These are phyloP conservation scores for Toxostoma redivivum DNA, from an alignment of 2,113 vertebrate species.

Conservation along the genomic window DNA sequence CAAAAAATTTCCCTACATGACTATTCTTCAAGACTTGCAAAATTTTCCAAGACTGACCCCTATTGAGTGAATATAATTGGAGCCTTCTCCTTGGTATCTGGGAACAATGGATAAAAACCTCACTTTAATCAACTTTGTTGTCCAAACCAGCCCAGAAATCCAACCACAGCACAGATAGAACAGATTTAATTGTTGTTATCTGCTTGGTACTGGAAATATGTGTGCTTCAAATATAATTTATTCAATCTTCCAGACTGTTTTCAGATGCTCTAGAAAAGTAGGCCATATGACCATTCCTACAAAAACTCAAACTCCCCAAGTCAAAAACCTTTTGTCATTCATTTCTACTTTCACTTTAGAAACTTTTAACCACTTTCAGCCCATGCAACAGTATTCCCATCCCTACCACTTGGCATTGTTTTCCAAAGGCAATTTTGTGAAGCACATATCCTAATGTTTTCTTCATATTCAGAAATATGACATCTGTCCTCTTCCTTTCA, in stretches of 20 bases:
- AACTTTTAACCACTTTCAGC: background rate
- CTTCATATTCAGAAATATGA: background rate
- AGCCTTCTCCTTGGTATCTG: background rate
- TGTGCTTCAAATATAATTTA: background rate
- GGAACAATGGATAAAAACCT: background rate
- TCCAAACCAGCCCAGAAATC: background rate
- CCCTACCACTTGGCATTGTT: background rate
- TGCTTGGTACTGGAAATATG: background rate
- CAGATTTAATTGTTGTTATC: background rate
- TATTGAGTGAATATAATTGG: background rate
- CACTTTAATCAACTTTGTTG: background rate
- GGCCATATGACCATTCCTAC: background rate
- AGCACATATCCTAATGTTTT: background rate
- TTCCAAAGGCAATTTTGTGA: background rate
- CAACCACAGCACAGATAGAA: background rate
- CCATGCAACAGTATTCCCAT: background rate
- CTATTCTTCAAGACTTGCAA: background rate
- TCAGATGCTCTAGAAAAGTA: background rate
- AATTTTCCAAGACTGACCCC: background rate
- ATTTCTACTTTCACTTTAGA: background rate
- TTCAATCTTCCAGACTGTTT: background rate
- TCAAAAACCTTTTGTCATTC: background rate
- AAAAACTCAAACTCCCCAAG: background rate
- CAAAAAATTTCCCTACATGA: background rate
- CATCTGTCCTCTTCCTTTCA: background rate